Percentiles rank a stretch among this genome's conserved stretches.
Conservation (phyloP, 2,113 vertebrate species). For the rabbit (Oryctolagus cuniculus) region mOryCun1.1 NC_091441.1:28152501-28153000, state of each 20-base stretch:
- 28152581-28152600: background rate
- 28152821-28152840: background rate
- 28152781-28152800: accelerated
- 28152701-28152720: background rate
- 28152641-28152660: background rate
- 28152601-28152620: background rate
- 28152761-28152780: too few relatives aligned
- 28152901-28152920: background rate
- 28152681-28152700: background rate
- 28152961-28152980: background rate
- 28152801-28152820: background rate
- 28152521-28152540: background rate
- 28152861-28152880: background rate
- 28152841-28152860: background rate
- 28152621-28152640: background rate
- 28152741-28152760: background rate
- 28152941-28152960: background rate
- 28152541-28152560: background rate
- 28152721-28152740: too few relatives aligned
- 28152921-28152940: background rate
- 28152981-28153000: background rate
- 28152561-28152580: background rate
- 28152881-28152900: background rate
- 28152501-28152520: background rate
- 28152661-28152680: background rate